These are phyloP conservation scores for Eunapius fragilis DNA, from an alignment of 37 sponge, comb jelly and placozoan species.

Conservation along the genomic window DNA sequence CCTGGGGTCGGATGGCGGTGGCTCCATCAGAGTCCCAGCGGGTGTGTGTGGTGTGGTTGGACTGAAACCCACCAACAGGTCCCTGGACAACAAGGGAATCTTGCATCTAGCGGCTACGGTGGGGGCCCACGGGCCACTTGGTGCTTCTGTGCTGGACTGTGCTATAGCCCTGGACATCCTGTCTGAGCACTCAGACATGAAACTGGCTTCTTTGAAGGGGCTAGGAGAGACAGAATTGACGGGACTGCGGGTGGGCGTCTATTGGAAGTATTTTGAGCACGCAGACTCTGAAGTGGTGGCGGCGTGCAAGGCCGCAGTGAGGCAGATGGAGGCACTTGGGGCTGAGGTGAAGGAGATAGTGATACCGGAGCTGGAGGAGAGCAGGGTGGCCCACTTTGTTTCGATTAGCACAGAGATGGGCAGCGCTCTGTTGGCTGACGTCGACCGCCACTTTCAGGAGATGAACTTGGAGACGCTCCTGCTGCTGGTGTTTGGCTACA, in stretches of 20 bases:
- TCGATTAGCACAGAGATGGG: slow-evolving; percentile 30
- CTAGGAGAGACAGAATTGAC: slow-evolving; percentile 1
- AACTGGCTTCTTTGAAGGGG: slow-evolving; percentile 4
- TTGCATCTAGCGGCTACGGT: slow-evolving; percentile 25
- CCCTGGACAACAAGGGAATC: slow-evolving; percentile 6
- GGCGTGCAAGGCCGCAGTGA: slow-evolving; percentile 24
- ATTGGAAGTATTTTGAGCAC: too few relatives aligned
- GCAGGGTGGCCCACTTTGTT: slow-evolving; percentile 46
- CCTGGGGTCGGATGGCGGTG: slow-evolving; percentile 83
- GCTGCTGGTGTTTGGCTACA: background rate
- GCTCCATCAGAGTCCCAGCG: slow-evolving; percentile 77
- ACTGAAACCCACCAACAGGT: slow-evolving; percentile 71
- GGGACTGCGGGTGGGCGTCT: slow-evolving; percentile 44
- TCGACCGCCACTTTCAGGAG: slow-evolving; percentile 34
- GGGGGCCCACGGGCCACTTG: slow-evolving; percentile 41
- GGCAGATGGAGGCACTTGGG: slow-evolving; percentile 19
- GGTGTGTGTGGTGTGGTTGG: slow-evolving; percentile 82
- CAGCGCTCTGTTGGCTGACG: slow-evolving; percentile 2
- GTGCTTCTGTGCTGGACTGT: slow-evolving; percentile 43
- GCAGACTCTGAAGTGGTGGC: slow-evolving; percentile 14
- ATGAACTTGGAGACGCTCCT: slow-evolving; percentile 38
- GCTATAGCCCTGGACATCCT: slow-evolving; percentile 21
- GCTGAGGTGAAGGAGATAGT: slow-evolving; percentile 55
- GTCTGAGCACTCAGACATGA: background rate
- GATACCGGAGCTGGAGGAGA: slow-evolving; percentile 64